Percentiles rank a stretch among this genome's conserved stretches.
Evolutionary conservation across 2,113 vertebrate genomes (phyloP).

Genomic region (Microtus oregoni): DNA sequence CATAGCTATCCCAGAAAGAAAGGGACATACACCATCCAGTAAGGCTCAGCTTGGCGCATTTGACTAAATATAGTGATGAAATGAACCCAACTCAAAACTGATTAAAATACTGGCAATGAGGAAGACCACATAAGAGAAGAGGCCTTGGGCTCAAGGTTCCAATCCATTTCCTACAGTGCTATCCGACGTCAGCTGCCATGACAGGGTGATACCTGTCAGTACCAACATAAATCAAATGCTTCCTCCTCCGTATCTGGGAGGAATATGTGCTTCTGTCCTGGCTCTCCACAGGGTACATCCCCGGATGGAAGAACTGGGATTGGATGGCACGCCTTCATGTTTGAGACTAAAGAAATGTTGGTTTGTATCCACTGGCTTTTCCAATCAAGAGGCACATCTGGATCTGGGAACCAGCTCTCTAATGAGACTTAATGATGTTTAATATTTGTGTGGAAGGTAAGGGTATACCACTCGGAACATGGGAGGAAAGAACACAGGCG

Average conservation of each 20-base stretch:
- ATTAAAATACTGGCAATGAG: neutral
- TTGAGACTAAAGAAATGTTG: neutral
- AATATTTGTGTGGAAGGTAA: neutral
- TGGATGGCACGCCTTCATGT: neutral
- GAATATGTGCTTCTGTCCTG: neutral
- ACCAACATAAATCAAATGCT: neutral
- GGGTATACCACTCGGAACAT: neutral
- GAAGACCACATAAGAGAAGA: neutral
- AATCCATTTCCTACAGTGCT: neutral
- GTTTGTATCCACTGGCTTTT: neutral
- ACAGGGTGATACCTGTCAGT: neutral
- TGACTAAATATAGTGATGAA: conserved; percentile 12
- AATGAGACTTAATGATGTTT: neutral
- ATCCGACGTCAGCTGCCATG: neutral
- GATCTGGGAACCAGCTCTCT: neutral
- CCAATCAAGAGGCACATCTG: neutral
- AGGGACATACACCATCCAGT: neutral
- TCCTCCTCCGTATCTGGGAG: neutral
- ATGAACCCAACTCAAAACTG: neutral
- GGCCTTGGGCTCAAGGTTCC: neutral
- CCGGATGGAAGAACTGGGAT: neutral
- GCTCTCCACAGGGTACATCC: neutral
- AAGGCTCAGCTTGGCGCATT: neutral
- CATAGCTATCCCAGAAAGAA: neutral
- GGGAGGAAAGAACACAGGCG: neutral